phyloP scores from a whole-genome alignment of 2,113 vertebrate genomes.

The Bubo scandiacus region DNA sequence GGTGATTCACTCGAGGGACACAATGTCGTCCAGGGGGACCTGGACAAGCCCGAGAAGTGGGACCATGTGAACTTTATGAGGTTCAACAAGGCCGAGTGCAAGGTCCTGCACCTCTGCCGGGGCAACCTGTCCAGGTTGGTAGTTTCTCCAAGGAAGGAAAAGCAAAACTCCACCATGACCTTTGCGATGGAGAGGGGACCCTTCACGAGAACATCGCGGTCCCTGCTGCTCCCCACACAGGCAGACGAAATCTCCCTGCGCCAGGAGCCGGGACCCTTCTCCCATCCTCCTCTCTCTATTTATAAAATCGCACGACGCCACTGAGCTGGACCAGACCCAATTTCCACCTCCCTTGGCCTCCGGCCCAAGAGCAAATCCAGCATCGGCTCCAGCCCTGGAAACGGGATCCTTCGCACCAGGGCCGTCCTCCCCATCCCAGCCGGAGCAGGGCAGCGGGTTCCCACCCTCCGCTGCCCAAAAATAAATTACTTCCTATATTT shows the following conservation, averaged over 20 bases:
- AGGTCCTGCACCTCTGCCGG: not conserved
- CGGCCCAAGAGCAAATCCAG: not conserved
- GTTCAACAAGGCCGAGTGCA: not conserved
- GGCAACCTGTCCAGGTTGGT: too few relatives aligned
- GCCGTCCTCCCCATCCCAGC: not conserved
- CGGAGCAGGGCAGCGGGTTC: accelerated
- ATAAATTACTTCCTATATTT: not conserved
- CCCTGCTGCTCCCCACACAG: not conserved
- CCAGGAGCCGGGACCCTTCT: not conserved
- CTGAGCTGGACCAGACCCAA: not conserved
- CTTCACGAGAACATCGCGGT: accelerated
- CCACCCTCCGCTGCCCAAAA: not conserved
- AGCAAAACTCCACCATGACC: not conserved
- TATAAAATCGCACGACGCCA: accelerated
- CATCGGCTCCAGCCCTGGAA: not conserved
- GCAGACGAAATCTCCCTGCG: accelerated
- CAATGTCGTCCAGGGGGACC: not conserved
- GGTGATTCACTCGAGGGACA: not conserved
- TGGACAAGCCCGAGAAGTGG: not conserved
- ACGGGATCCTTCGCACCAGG: accelerated
- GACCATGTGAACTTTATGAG: not conserved
- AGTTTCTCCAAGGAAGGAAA: not conserved
- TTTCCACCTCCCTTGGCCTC: not conserved
- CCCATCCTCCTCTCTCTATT: not conserved
- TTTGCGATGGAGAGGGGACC: accelerated